A percentile compares a stretch with the other conserved stretches of the same genome.
These are phyloP conservation scores for Euglossa dilemma DNA, from an alignment of 1,140 invertebrate genomes.

Conservation along the genomic window DNA sequence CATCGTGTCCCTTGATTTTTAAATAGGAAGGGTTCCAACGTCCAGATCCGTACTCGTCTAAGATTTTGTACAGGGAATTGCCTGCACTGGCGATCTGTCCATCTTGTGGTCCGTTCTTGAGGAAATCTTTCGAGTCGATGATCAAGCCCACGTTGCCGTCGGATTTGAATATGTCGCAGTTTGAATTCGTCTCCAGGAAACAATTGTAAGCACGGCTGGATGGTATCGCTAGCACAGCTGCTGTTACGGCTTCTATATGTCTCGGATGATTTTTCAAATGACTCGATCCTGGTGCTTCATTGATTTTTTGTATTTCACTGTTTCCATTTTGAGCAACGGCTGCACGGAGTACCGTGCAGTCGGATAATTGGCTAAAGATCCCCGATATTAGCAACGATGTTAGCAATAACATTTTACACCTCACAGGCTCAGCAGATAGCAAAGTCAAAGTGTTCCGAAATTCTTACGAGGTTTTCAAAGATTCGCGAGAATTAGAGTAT, in stretches of 20 bases:
- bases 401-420: background rate
- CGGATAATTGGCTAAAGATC: background rate
- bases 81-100: background rate
- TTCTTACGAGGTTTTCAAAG: background rate
- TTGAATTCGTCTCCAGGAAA: background rate
- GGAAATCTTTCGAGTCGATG: background rate
- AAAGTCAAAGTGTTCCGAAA: background rate
- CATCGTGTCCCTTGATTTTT: background rate
- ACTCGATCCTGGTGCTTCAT: too few species aligned
- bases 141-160: background rate
- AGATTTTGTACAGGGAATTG: background rate
- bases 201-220: conserved; percentile 8
- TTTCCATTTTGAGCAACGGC: background rate
- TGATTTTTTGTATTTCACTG: background rate
- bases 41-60: background rate
- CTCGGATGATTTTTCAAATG: too few species aligned
- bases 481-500: background rate
- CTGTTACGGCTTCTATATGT: background rate
- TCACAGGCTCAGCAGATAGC: too few species aligned
- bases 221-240: background rate
- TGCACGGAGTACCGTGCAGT: too few species aligned
- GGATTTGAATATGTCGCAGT: background rate
- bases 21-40: background rate
- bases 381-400: background rate
- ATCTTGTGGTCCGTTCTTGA: background rate